Percentiles rank a stretch among this genome's conserved stretches.
These are phyloP conservation scores for Listronotus bonariensis DNA, from an alignment of 1,140 invertebrate genomes.

Conservation along the genomic window DNA sequence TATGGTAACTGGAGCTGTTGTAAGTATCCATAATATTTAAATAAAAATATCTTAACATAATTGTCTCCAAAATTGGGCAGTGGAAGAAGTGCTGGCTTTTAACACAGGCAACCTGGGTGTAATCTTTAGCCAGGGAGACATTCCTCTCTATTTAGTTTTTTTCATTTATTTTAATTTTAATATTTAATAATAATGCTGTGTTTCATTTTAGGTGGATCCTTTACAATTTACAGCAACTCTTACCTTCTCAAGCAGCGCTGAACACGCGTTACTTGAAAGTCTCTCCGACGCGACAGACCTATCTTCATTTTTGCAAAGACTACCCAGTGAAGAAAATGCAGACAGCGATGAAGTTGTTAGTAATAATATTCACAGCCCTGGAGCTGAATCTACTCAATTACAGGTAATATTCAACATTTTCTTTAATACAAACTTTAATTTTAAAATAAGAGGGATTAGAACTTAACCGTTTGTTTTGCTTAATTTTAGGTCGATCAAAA, in stretches of 20 bases:
- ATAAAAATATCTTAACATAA: no score
- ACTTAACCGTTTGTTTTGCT: no score
- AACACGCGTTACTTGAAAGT: conserved; percentile 73
- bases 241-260: conserved; percentile 75
- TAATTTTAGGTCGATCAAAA: conserved; percentile 59
- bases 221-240: conserved; percentile 80
- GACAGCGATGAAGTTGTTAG: conserved; percentile 57
- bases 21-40: conserved; percentile 9
- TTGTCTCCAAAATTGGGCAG: no score
- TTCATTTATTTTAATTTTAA: no score
- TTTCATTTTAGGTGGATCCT: conserved; percentile 62
- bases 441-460: no score
- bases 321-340: conserved; percentile 63
- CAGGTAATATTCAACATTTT: conserved; percentile 7
- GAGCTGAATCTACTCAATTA: conserved; percentile 64
- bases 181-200: no score
- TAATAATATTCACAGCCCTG: conserved; percentile 59
- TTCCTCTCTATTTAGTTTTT: no score
- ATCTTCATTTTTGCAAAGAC: conserved; percentile 68
- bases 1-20: conserved; percentile 72
- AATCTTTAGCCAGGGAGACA: no score
- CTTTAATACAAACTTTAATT: no score
- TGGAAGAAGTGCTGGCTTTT: no score
- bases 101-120: no score
- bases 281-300: conserved; percentile 76